Conservation (phyloP, 1,140 invertebrate species). For the Stegodyphus dumicola region DNA sequence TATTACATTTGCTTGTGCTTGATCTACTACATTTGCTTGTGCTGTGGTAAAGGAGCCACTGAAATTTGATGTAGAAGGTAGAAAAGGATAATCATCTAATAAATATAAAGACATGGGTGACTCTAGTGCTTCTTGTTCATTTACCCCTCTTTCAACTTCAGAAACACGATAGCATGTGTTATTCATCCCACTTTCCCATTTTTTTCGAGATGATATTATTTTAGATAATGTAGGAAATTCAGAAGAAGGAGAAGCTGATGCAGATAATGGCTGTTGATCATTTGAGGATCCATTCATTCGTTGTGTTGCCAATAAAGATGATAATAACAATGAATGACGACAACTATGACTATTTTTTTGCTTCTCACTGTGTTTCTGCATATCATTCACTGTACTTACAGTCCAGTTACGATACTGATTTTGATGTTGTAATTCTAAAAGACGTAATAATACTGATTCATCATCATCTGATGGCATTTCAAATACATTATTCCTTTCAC, state of each 20-base stretch:
- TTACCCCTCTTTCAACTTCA: too few relatives aligned
- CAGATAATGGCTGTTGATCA: slow-evolving; percentile 20
- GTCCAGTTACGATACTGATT: slow-evolving; percentile 29
- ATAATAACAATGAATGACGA: slow-evolving; percentile 51
- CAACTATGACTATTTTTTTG: slow-evolving; percentile 48
- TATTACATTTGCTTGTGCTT: too few relatives aligned
- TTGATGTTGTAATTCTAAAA: slow-evolving; percentile 71
- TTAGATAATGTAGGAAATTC: slow-evolving; percentile 50
- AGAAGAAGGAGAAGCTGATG: slow-evolving; percentile 20
- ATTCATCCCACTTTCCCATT: slow-evolving; percentile 35
- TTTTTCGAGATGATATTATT: slow-evolving; percentile 52
- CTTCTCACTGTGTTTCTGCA: slow-evolving; percentile 22
- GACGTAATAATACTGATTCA: slow-evolving; percentile 71
- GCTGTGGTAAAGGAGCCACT: background rate
- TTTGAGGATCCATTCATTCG: slow-evolving; percentile 1
- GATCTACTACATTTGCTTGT: background rate
- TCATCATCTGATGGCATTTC: slow-evolving; percentile 67
- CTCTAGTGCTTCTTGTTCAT: background rate
- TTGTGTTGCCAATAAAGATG: slow-evolving; percentile 51
- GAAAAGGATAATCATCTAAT: slow-evolving; percentile 31
- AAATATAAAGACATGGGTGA: slow-evolving; percentile 8
- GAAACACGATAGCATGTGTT: slow-evolving; percentile 23
- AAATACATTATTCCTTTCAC: slow-evolving; percentile 14
- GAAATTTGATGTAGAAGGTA: slow-evolving; percentile 10
- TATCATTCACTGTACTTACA: slow-evolving; percentile 12